phyloP scores from a whole-genome alignment of 2,113 vertebrate species.

The Alethe diademata region DNA sequence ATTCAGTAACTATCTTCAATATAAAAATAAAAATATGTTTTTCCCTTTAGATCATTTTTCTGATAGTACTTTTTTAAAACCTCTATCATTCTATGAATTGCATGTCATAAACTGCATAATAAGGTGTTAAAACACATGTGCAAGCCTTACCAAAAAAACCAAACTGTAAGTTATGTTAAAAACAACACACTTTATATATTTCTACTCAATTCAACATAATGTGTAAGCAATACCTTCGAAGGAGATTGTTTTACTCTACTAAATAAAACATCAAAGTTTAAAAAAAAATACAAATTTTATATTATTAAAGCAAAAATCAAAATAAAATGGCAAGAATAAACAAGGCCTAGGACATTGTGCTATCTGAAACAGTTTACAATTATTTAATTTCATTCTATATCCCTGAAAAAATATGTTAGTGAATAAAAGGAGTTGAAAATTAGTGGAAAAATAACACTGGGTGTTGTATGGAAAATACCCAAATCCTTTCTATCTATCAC shows the following conservation, averaged over 20 bases:
- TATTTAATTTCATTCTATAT: neutral
- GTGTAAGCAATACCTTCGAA: neutral
- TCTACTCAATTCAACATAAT: neutral
- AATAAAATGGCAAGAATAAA: neutral
- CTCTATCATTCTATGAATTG: neutral
- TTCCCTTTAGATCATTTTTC: neutral
- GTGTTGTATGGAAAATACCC: neutral
- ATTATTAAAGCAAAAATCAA: neutral
- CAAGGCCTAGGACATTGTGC: neutral
- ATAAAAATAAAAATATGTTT: neutral
- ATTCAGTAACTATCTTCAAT: neutral
- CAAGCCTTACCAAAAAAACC: neutral
- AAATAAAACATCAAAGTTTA: neutral
- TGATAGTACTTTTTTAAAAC: neutral
- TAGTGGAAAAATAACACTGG: neutral
- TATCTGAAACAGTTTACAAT: neutral
- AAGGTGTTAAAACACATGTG: neutral
- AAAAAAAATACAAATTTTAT: neutral
- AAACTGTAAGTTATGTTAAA: neutral
- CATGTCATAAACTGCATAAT: neutral
- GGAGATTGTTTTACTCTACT: neutral
- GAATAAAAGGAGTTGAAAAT: neutral
- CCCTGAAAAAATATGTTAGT: neutral
- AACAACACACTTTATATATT: neutral
- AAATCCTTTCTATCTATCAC: neutral